Percentiles rank a stretch among this genome's conserved stretches.
These are phyloP conservation scores for Morbakka virulenta DNA, from an alignment of 30 jellyfish, hydroid and myxozoan genomes.

Conservation along the genomic window DNA sequence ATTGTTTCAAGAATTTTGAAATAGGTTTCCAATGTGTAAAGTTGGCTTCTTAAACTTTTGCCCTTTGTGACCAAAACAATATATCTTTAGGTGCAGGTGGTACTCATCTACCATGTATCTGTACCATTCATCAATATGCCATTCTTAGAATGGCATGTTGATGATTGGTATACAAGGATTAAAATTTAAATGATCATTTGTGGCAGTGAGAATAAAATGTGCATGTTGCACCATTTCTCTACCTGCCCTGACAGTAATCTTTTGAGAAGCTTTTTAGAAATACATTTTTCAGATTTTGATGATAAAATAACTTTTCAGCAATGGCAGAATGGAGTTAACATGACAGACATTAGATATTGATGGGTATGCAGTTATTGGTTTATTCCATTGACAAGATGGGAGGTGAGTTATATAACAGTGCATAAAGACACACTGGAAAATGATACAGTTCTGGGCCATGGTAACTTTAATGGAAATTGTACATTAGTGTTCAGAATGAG, in stretches of 20 bases:
- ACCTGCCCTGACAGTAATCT: background rate
- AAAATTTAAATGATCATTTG: background rate
- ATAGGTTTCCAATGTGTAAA: background rate
- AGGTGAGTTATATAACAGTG: background rate
- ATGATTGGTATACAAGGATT: background rate
- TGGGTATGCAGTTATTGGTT: background rate
- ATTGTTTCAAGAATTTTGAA: background rate
- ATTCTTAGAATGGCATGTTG: background rate
- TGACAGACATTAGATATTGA: background rate
- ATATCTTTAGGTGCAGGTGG: background rate
- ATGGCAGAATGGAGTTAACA: background rate
- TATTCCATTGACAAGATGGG: background rate
- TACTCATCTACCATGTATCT: background rate
- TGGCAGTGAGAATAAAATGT: background rate
- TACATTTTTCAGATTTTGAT: background rate
- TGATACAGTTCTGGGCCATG: background rate
- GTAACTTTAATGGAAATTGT: too few relatives aligned
- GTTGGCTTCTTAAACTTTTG: background rate
- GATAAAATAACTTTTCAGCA: background rate
- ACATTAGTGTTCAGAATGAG: background rate
- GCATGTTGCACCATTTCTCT: background rate
- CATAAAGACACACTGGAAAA: background rate
- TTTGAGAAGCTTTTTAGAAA: background rate
- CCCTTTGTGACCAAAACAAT: background rate
- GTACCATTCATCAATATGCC: background rate